phyloP scores from a whole-genome alignment of 2,888 invertebrate genomes.

The Conops quadrifasciatus region DNA sequence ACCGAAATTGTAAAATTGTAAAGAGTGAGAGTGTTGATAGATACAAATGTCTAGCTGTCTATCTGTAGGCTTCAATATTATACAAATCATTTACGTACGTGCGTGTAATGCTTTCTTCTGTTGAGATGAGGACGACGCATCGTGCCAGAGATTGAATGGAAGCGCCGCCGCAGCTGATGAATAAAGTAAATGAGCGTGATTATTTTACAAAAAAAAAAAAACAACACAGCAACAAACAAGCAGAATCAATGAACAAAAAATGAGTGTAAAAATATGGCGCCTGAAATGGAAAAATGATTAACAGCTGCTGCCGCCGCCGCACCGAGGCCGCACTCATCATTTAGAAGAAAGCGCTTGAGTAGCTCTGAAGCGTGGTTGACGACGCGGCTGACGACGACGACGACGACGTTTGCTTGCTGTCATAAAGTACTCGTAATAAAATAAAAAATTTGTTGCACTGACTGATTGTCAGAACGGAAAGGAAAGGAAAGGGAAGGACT shows the following conservation, averaged over 20 bases:
- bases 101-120: too few species aligned
- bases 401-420: neutral
- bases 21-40: slow-evolving; percentile 54
- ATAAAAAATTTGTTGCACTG: neutral
- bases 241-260: neutral
- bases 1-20: slow-evolving; percentile 54
- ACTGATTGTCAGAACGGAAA: too few species aligned
- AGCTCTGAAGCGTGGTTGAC: too few species aligned
- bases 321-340: slow-evolving; percentile 18
- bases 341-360: too few species aligned
- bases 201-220: neutral
- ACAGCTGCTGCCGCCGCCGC: slow-evolving; percentile 24
- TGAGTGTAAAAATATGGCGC: neutral
- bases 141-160: too few species aligned
- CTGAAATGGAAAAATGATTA: slow-evolving; percentile 8
- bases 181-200: slow-evolving; percentile 2
- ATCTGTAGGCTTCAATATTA: slow-evolving; percentile 27
- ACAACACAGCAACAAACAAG: slow-evolving; percentile 6
- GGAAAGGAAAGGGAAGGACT: too few species aligned
- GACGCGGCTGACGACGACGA: neutral
- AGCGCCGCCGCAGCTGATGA: too few species aligned
- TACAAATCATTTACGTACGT: neutral
- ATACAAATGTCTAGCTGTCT: slow-evolving; percentile 47
- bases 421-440: slow-evolving; percentile 3
- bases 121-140: too few species aligned